A percentile compares a stretch with the other conserved stretches of the same genome.
phyloP scores from a whole-genome alignment of 1,140 invertebrate species.

The Bombus pascuorum region DNA sequence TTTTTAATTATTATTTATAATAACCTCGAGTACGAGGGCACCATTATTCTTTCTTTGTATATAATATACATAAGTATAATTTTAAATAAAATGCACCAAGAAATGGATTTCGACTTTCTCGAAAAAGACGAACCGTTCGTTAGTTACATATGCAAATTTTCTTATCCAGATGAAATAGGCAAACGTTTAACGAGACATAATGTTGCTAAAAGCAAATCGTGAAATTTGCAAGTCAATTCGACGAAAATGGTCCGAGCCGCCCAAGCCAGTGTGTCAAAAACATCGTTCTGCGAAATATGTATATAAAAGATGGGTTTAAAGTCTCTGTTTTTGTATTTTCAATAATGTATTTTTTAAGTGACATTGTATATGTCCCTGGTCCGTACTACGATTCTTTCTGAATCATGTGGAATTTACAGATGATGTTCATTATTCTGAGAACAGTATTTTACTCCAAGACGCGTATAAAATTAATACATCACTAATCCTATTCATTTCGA shows the following conservation, averaged over 20 bases:
- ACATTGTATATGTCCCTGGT: background rate
- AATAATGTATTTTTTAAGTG: background rate
- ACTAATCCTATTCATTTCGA: no score
- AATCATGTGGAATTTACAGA: background rate
- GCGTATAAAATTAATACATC: no score
- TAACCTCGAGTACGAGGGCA: no score
- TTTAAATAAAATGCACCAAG: no score
- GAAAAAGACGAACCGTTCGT: no score
- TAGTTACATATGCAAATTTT: background rate
- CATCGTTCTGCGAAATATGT: background rate
- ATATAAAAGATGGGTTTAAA: background rate
- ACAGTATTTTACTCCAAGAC: no score
- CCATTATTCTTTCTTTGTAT: no score
- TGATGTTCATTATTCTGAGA: no score
- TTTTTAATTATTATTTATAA: no score
- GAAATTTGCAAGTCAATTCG: background rate
- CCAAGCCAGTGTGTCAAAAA: background rate
- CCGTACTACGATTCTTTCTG: background rate
- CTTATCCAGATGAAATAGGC: background rate
- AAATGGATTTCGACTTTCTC: no score
- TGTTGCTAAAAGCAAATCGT: background rate
- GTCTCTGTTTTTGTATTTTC: background rate
- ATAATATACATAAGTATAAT: no score
- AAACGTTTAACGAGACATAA: background rate
- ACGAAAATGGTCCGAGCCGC: background rate